Percentiles rank a stretch among this genome's conserved stretches.
Evolutionary conservation across 2,113 vertebrate genomes (phyloP).

Genomic region (Fregata magnificens): DNA sequence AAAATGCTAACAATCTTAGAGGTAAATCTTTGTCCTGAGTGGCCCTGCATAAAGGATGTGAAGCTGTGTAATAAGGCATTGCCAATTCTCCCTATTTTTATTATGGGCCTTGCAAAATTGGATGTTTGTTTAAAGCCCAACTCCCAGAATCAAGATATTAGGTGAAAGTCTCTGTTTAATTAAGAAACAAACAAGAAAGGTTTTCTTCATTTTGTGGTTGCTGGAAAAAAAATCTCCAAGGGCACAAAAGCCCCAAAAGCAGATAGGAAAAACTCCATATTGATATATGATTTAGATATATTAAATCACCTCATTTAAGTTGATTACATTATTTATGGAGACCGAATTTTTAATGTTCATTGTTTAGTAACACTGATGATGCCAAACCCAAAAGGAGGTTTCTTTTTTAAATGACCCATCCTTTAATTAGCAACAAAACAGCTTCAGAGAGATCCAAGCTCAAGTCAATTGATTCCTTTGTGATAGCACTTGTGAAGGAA

Average conservation of each 20-base stretch:
- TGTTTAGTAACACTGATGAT: background rate
- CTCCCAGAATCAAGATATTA: background rate
- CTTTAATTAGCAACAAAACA: background rate
- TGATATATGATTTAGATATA: background rate
- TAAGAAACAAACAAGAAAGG: background rate
- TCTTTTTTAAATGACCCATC: background rate
- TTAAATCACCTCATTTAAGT: background rate
- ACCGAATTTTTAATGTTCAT: background rate
- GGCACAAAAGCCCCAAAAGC: background rate
- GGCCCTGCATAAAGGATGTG: background rate
- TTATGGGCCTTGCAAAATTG: background rate
- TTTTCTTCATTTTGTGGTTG: background rate
- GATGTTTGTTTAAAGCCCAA: background rate
- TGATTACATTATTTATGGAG: background rate
- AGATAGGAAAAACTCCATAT: background rate
- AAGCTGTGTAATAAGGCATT: background rate
- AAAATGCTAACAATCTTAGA: background rate
- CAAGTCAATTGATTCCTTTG: background rate
- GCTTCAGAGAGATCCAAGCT: background rate
- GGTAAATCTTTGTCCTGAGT: background rate
- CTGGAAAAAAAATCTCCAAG: background rate
- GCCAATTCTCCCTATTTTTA: background rate
- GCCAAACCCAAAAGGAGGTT: background rate
- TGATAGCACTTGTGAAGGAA: background rate
- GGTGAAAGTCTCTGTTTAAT: background rate